Base-by-base conservation (phyloP, 2,888 invertebrate genomes). In the Diaprepes abbreviatus region DNA sequence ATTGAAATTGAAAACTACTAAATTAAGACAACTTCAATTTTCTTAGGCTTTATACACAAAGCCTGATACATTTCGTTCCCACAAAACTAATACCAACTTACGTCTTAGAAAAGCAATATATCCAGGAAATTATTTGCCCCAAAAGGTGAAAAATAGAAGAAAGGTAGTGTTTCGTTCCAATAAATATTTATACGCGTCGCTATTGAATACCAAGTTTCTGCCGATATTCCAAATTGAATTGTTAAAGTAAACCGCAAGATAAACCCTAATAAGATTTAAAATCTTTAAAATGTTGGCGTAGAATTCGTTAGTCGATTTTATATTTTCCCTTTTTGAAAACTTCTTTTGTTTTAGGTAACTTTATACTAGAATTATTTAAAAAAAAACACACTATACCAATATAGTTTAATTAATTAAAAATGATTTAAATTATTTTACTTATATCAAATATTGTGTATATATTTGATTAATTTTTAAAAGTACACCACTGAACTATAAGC, bases 51-150 rank as follows among this genome's bases (percentile, higher is more conserved):
- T 19, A 33, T 50, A 3, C 45, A 17, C 36, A 62, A 62, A 24
- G 48, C 12, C 52, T 52, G 12, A 62, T 62, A 62, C 45, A 62
- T 50, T 50, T 35, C n/a, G 28, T 21, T 12, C 50, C 35, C 33
- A 10, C 19, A 50, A 50, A 62, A 50, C 62, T 45, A 62, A 62
- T 62, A 62, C 33, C 31, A 50, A 16, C 45, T 48, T 48, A 50
- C 50, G 50, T 60, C 62, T 19, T 33, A 12, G 36, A 24, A 35
- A 50, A 62, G 50, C 45, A 31, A 50, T 45, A 59, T 12, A 28
- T 59, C 45, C 14, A 43, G 17, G 21, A 62, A 35, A 62, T 62
- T 48, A 50, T 62, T 33, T 48, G 62, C 45, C 33, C 62, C 21
- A 35, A 36, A 62, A 62, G 50, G 48, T 62, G 33, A 36, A 48